Base-by-base conservation (phyloP, 2,113 vertebrate species). In the cat (Felis catus) region DNA sequence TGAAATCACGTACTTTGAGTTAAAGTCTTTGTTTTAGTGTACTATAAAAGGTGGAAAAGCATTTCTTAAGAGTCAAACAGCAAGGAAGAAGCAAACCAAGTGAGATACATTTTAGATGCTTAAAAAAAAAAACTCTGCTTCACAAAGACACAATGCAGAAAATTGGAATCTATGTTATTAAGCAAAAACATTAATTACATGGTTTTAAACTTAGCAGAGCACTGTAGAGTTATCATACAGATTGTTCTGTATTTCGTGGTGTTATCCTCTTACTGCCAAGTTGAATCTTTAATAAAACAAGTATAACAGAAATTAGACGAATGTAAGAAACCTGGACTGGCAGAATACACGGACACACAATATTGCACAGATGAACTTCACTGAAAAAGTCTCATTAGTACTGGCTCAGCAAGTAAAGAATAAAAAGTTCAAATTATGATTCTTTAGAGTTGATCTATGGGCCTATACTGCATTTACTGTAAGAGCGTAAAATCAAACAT, bases 1-100 rank as follows among this genome's bases (percentile, higher is more conserved):
- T 96, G 93, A 97, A 97, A 96, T 95, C 83, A 68, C 14, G 33
- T 58, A 23, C 93, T 98, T 98, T 95, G 93, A 98, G 96, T 93
- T 97, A 81, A 80, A 89, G 74, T 74, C 74, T 97, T 92, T 80
- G 65, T 85, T 95, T 96, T 97, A 83, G 55, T 96, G 7, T 39
- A 70, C 53, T 88, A 48, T 92, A 88, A 97, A 97, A 84, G 36
- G 5, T 92, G 41, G 53, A 97, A 97, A 90, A 86, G 85, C 10
- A 55, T 89, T 31, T 92, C 96, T 97, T 41, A 90, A 88, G 10
- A 97, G 93, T 93, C 65, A 93, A 84, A 93, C 51, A 92, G 78
- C 58, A 87, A 93, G 29, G 48, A 85, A 87, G 58, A 95, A 97
- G 53, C 23, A 95, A 95, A 96, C 51, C 33, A 92, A 92, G 53